Base-by-base conservation (phyloP, 2,797 vertebrate species). In the Thaleichthys pacificus region DNA sequence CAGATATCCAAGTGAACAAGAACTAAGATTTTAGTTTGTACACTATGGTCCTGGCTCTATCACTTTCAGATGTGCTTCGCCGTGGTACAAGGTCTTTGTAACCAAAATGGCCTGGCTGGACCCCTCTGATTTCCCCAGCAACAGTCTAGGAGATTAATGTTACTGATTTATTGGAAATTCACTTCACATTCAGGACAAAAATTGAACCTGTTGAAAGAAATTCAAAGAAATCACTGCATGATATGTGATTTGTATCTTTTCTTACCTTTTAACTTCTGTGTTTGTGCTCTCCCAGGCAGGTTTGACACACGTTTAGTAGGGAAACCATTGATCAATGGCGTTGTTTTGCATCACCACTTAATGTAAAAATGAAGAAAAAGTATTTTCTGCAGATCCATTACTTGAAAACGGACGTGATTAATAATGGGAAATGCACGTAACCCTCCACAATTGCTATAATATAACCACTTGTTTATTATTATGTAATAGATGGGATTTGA, bases 11-110 rank as follows among this genome's bases (percentile, higher is more conserved):
- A 42, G 64, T 47, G 78, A 82, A 71, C 61, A 32, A 76, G 65
- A 68, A 71, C n/a, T 51, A 83, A 71, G 63, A 75, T 74, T 82
- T 82, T 77, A 69, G 82, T 82, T 82, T 73, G 77, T 70, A 56
- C 17, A n/a, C 28, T 70, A 78, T 22, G 60, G 71, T 77, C 76
- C 66, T 71, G 32, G 38, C 61, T 82, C 61, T 81, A 85, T 85
- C 83, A 75, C 76, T 80, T 80, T 74, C 85, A 85, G 82, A 86
- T 88, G 86, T 88, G 71, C 57, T 57, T 73, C 71, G 75, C 80
- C 82, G 80, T 79, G 77, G 58, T 35, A 65, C 70, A 60, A 35
- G 69, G 74, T 78, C 79, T 67, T 77, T 77, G 66, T 85, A 75
- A 79, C 79, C 82, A 84, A 74, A 86, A 88, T 84, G 86, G 71